Conservation (phyloP, 2,113 vertebrate species). For the Nesogale talazaci region DNA sequence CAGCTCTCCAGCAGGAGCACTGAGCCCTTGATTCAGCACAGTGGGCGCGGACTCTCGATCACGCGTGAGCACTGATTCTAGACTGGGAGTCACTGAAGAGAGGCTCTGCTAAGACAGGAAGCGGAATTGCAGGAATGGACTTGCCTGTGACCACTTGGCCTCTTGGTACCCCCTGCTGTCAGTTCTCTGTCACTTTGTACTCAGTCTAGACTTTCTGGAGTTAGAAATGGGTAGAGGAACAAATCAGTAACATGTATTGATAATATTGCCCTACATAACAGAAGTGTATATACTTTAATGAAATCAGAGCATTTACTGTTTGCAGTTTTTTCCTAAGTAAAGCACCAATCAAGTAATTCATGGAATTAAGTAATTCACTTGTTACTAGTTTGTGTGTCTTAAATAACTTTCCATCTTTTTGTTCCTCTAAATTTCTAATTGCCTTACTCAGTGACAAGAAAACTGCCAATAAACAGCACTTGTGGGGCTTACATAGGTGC, state of each 20-base stretch:
- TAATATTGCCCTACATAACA: not conserved
- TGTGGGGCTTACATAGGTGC: slow-evolving; percentile 22
- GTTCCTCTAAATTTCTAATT: not conserved
- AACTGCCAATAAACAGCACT: slow-evolving; percentile 11
- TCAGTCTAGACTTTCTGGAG: not conserved
- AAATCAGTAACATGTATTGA: not conserved
- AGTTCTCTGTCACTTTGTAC: not conserved
- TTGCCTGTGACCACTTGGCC: not conserved
- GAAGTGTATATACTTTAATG: slow-evolving; percentile 22
- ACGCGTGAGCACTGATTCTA: slow-evolving; percentile 4
- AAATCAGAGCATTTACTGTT: not conserved
- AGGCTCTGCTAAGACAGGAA: not conserved
- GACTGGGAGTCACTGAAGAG: not conserved
- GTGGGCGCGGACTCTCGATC: not conserved
- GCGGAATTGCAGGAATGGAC: not conserved
- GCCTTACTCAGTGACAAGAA: slow-evolving; percentile 42
- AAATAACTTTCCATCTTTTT: slow-evolving; percentile 6
- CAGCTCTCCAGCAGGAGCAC: not conserved
- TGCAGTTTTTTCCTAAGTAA: not conserved
- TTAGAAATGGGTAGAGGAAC: slow-evolving; percentile 6
- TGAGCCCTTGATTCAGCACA: no score
- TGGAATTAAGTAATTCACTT: slow-evolving; percentile 1
- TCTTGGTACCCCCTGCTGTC: not conserved
- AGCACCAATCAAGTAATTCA: slow-evolving; percentile 16
- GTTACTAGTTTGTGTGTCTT: slow-evolving; percentile 3